Evolutionary conservation across 2,113 vertebrate genomes (phyloP).

Genomic region (Cyprinodon brontotheroides): DNA sequence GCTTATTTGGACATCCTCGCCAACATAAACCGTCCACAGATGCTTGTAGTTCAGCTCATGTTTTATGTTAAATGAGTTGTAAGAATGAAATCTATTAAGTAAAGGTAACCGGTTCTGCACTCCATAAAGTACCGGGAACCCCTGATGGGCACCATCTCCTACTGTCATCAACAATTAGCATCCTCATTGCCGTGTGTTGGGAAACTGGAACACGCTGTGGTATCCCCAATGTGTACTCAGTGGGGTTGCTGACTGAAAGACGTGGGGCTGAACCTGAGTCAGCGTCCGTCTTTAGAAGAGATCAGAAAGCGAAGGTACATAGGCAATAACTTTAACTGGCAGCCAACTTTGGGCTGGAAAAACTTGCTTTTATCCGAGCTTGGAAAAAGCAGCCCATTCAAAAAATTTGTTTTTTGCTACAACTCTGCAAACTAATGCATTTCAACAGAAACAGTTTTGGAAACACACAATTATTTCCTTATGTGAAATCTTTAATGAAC

Average conservation of each 20-base stretch:
- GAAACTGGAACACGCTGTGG: conserved; percentile 64
- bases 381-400: conserved; percentile 28
- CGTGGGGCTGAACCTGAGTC: conserved; percentile 55
- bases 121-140: conserved; percentile 49
- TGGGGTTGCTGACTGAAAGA: conserved; percentile 48
- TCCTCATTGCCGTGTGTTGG: conserved; percentile 78
- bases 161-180: conserved; percentile 80
- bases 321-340: no score
- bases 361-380: conserved; percentile 28
- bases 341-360: no score
- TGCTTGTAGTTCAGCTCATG: conserved; percentile 27
- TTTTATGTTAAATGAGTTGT: conserved; percentile 49
- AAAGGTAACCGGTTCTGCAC: conserved; percentile 52
- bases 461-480: not conserved
- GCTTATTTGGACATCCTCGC: conserved; percentile 49
- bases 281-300: conserved; percentile 44
- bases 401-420: conserved; percentile 48
- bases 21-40: conserved; percentile 46
- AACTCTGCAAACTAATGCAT: conserved; percentile 8
- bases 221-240: conserved; percentile 61
- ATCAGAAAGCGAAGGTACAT: no score
- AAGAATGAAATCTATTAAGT: conserved; percentile 65
- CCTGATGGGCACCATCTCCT: conserved; percentile 66
- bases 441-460: conserved; percentile 5
- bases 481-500: not conserved